These are phyloP conservation scores for Ammodytes marinus DNA, from an alignment of 2,113 vertebrate genomes.

Conservation along the genomic window DNA sequence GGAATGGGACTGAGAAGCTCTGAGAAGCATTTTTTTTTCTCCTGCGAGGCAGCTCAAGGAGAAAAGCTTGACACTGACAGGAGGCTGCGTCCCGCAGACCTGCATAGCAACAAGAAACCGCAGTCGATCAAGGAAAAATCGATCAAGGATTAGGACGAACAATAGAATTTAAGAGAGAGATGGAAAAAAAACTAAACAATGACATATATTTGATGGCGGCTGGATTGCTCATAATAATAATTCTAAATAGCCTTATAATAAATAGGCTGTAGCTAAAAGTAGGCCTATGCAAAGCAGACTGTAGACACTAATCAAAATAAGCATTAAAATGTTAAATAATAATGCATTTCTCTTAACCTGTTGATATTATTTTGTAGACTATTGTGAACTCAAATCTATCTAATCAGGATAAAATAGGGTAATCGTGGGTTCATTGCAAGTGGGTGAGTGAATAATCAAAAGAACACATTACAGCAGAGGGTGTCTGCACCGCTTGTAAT, in stretches of 20 bases:
- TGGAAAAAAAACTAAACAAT: not conserved
- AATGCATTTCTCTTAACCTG: not conserved
- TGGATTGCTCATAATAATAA: not conserved
- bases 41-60: not conserved
- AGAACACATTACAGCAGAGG: constrained; percentile 22
- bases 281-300: not conserved
- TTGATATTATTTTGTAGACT: not conserved
- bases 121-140: constrained; percentile 80
- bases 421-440: constrained; percentile 17
- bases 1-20: not conserved
- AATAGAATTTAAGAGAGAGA: not conserved
- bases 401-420: not conserved
- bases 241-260: not conserved
- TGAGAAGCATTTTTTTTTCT: no score
- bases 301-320: not conserved
- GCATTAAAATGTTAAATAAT: not conserved
- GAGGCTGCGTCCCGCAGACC: constrained; percentile 69
- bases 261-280: not conserved
- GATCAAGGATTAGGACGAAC: constrained; percentile 33
- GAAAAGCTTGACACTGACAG: constrained; percentile 17
- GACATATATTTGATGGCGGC: not conserved
- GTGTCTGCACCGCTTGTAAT: constrained; percentile 18
- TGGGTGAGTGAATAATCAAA: constrained; percentile 33
- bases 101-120: constrained; percentile 86
- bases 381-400: not conserved